Evolutionary conservation across 2,888 invertebrate species (phyloP), one percentile per base, ranked within the genome.

Genomic region (Caenorhabditis wallacei): DNA sequence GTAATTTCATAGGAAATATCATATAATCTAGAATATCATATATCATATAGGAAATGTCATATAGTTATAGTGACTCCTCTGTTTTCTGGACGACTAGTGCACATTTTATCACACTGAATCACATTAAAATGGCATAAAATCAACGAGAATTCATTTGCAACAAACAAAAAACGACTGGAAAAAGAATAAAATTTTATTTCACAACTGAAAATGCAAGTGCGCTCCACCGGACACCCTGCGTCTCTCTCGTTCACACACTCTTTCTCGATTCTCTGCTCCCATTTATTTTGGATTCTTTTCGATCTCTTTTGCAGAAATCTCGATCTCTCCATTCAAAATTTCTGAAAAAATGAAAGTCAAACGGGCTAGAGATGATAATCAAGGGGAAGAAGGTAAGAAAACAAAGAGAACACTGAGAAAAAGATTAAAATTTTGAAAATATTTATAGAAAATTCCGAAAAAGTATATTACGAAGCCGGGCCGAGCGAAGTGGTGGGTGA

Each of bases 201-300:
- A 7, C n/a, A 22, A 43, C 1, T 7, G 24, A 7, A n/a, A 40
- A 24, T 59, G 75, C 57, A 75, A 75, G 13, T 57, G 40, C 59
- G 75, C 75, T 59, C 75, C 37, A 51, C 13, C n/a, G 57, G 46
- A 26, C 13, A 16, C 40, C 16, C 48, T 57, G 71, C 61, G 43
- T 43, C 61, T 61, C 61, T 46, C 10, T 16, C 2, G 4, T n/a
- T 3, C n/a, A 10, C n/a, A 26, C 43, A 26, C 61, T 61, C n/a
- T 26, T 22, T 61, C 57, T 13, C n/a, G 4, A 30, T 30, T 30
- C 26, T 24, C 30, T 2, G 2, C 8, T 22, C 43, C 13, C 22
- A 13, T 24, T 30, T 22, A 46, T 35, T 59, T n/a, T n/a, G n/a
- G 8, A 48, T 48, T 30, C 30, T 30, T 30, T 30, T 30, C 30